Evolutionary conservation across 2,888 invertebrate genomes (phyloP).

Genomic region (Dicyrtomina minuta): DNA sequence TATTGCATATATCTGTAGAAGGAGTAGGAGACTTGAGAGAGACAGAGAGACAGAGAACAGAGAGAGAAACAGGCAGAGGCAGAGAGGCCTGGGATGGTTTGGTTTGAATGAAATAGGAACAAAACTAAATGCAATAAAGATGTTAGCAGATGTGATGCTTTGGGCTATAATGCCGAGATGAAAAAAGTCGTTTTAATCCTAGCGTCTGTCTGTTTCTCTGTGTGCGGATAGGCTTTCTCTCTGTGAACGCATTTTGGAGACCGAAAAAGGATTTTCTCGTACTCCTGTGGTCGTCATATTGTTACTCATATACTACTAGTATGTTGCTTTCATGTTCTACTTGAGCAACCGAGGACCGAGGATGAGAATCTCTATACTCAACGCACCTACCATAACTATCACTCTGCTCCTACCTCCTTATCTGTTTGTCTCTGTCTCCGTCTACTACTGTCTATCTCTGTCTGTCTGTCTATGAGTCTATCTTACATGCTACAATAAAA

Average conservation of each 20-base stretch:
- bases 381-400: not conserved
- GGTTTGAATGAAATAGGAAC: slow-evolving; percentile 33
- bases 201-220: slow-evolving; percentile 36
- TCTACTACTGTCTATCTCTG: too few species aligned
- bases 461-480: slow-evolving; percentile 2
- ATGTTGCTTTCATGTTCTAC: not conserved
- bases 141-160: slow-evolving; percentile 47
- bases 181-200: slow-evolving; percentile 47
- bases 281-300: slow-evolving; percentile 32
- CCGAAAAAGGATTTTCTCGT: slow-evolving; percentile 45
- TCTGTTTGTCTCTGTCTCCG: too few species aligned
- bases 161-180: slow-evolving; percentile 41
- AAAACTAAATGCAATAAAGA: slow-evolving; percentile 45
- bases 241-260: slow-evolving; percentile 32
- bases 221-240: slow-evolving; percentile 35
- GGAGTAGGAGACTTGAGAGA: too few species aligned
- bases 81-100: slow-evolving; percentile 16
- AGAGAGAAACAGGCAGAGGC: slow-evolving; percentile 17
- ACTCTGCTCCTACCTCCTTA: not conserved
- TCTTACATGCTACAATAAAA: too few species aligned
- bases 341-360: not conserved
- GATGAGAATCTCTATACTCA: not conserved
- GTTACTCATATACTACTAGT: slow-evolving; percentile 18
- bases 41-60: slow-evolving; percentile 15
- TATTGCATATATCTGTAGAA: too few species aligned